Evolutionary conservation across 2,888 invertebrate genomes (phyloP).

Genomic region (Rhamnusium bicolor): DNA sequence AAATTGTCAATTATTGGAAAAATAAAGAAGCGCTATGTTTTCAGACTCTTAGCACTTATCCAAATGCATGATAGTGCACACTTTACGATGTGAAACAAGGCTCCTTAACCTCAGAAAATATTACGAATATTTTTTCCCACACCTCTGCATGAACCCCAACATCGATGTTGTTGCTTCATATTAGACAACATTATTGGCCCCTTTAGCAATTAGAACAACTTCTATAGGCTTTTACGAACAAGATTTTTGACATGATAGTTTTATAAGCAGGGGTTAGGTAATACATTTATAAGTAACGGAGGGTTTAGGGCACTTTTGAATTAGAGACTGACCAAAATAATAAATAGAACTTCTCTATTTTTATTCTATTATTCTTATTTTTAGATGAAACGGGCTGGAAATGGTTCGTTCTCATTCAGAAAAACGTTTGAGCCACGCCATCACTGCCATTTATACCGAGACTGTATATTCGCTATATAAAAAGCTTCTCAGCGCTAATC

Average conservation of each 20-base stretch:
- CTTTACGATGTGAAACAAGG: not conserved
- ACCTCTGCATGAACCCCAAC: constrained; percentile 39
- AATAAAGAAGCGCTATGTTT: not conserved
- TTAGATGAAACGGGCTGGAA: constrained; percentile 54
- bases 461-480: constrained; percentile 32
- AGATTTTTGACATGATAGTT: not conserved
- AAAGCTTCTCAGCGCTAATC: constrained; percentile 27
- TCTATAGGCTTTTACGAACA: constrained; percentile 6
- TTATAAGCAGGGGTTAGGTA: not conserved
- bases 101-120: not conserved
- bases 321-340: not conserved
- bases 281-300: not conserved
- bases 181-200: constrained; percentile 23
- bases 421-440: constrained; percentile 50
- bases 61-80: constrained; percentile 22
- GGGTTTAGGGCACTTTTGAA: not conserved
- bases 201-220: constrained; percentile 12
- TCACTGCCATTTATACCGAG: constrained; percentile 26
- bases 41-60: not conserved
- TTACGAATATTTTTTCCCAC: constrained; percentile 8
- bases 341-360: constrained; percentile 24
- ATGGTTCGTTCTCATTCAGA: constrained; percentile 54
- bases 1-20: not conserved
- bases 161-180: constrained; percentile 43
- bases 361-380: constrained; percentile 47